Conservation (phyloP, 1,140 invertebrate genomes). For the Drosophila triauraria region DNA sequence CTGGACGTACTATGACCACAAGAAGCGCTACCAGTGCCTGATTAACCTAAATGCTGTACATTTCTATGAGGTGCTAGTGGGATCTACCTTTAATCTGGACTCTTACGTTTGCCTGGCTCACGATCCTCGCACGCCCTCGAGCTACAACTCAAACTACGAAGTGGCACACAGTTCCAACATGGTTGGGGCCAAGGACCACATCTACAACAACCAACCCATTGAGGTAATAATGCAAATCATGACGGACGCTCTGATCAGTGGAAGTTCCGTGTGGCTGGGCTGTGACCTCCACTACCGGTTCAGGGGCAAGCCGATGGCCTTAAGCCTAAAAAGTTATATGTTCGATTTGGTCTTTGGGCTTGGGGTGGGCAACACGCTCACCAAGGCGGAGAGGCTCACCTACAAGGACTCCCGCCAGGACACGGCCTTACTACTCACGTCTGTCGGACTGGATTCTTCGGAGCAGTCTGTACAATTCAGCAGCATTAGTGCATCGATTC, state of each 20-base stretch:
- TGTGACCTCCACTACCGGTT: conserved; percentile 40
- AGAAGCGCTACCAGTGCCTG: conserved; percentile 20
- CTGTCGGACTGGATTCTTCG: conserved; percentile 37
- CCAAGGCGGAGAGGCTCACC: conserved; percentile 49
- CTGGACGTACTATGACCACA: conserved; percentile 28
- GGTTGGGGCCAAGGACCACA: conserved; percentile 33
- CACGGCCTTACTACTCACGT: conserved; percentile 43
- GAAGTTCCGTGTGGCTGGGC: conserved; percentile 51
- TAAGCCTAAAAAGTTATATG: conserved; percentile 35
- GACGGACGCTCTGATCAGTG: conserved; percentile 21
- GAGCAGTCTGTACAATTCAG: conserved; percentile 46
- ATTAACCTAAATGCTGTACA: background rate
- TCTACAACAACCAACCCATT: conserved; percentile 67
- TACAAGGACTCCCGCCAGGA: conserved; percentile 52
- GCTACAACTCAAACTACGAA: conserved; percentile 43
- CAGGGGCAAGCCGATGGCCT: conserved; percentile 5
- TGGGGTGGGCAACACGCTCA: conserved; percentile 23
- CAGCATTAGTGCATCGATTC: conserved; percentile 4
- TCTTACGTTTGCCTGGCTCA: conserved; percentile 52
- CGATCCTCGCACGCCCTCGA: conserved; percentile 54
- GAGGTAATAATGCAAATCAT: conserved; percentile 44
- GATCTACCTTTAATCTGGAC: background rate
- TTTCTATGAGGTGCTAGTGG: conserved; percentile 43
- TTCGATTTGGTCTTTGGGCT: conserved; percentile 55
- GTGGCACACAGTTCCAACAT: conserved; percentile 57